These are phyloP conservation scores for Okapia johnstoni DNA, from an alignment of 2,113 vertebrate genomes.

Conservation along the genomic window DNA sequence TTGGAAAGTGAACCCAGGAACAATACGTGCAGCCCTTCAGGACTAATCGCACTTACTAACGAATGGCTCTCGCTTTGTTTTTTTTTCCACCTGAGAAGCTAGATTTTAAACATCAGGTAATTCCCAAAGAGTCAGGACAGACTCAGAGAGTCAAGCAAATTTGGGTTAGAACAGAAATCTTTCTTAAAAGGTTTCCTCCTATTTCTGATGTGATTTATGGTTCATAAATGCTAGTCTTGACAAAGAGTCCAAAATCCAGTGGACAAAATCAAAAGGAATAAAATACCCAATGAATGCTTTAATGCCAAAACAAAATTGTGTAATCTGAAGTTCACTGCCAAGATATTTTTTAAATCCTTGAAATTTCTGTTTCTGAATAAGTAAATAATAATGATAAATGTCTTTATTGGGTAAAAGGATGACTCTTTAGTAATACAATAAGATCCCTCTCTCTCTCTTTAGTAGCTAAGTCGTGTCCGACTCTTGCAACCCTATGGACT, in stretches of 20 bases:
- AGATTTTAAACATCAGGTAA: background rate
- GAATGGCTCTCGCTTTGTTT: background rate
- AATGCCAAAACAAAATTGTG: background rate
- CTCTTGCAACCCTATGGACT: too few relatives aligned
- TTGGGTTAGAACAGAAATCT: background rate
- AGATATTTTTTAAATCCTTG: background rate
- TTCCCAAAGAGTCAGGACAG: background rate
- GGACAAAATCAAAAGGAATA: background rate
- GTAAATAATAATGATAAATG: background rate
- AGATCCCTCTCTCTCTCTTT: too few relatives aligned
- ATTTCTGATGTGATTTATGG: background rate
- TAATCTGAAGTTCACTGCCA: background rate
- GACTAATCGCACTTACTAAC: background rate
- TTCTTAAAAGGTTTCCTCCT: background rate
- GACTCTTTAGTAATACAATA: background rate
- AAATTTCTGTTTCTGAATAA: background rate
- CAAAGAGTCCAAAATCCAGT: background rate
- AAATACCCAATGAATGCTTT: background rate
- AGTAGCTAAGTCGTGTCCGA: too few relatives aligned
- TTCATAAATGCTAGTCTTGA: background rate
- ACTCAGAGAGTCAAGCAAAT: background rate
- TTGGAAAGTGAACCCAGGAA: background rate
- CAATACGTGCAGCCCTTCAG: background rate
- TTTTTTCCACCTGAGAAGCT: background rate
- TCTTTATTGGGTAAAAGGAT: background rate